These are phyloP conservation scores for Lysandra coridon DNA, from an alignment of 2,888 invertebrate species.

Conservation along the genomic window DNA sequence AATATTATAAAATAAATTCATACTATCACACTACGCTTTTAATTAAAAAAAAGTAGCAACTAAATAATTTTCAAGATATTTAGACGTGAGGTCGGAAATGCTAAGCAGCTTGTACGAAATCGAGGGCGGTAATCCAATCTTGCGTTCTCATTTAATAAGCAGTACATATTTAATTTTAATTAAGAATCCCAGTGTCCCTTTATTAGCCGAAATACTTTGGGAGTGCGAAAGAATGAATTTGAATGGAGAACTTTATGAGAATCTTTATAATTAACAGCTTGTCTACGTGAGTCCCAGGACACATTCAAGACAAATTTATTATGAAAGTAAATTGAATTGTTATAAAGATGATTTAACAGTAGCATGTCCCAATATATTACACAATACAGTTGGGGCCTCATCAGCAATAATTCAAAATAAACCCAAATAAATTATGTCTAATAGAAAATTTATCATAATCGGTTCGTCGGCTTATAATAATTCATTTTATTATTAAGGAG, in stretches of 20 bases:
- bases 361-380: too few species aligned
- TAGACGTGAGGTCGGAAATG: neutral
- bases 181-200: slow-evolving; percentile 49
- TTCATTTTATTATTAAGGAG: too few species aligned
- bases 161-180: slow-evolving; percentile 46
- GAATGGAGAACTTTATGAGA: neutral
- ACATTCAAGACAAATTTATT: neutral
- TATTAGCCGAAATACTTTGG: slow-evolving; percentile 26
- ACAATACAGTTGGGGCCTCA: too few species aligned
- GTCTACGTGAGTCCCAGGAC: neutral
- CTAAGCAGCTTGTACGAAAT: neutral
- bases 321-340: neutral
- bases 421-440: too few species aligned
- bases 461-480: too few species aligned
- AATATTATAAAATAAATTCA: neutral
- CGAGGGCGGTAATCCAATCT: neutral
- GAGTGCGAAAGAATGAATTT: slow-evolving; percentile 7
- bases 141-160: slow-evolving; percentile 33
- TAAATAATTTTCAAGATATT: neutral
- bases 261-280: slow-evolving; percentile 24
- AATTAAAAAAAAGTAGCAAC: neutral
- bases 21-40: neutral
- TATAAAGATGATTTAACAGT: neutral
- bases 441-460: too few species aligned
- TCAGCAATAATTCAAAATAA: too few species aligned